Conservation (phyloP, 2,888 invertebrate species). For the Eristalis pertinax region DNA sequence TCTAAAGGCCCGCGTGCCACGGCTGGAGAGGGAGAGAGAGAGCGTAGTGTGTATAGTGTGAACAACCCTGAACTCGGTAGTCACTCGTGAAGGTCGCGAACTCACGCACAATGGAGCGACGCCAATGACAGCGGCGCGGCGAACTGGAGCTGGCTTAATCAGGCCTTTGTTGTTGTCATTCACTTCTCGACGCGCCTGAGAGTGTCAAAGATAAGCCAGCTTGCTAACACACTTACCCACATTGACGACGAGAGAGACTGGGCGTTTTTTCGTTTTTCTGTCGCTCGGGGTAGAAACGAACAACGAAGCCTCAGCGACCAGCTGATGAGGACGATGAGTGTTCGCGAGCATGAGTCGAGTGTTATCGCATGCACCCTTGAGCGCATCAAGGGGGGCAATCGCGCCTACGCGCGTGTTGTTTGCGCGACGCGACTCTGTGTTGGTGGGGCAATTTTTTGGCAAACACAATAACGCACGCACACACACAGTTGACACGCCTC, state of each 20-base stretch:
- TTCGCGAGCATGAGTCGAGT: conserved; percentile 17
- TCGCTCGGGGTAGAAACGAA: conserved; percentile 29
- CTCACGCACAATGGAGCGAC: conserved; percentile 66
- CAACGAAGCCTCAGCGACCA: not conserved
- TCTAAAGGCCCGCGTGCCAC: conserved; percentile 58
- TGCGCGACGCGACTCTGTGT: not conserved
- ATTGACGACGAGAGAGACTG: conserved; percentile 32
- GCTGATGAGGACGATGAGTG: conserved; percentile 36
- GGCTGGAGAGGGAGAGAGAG: not conserved
- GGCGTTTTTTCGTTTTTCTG: not conserved
- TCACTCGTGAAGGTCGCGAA: conserved; percentile 58
- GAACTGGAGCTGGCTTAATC: conserved; percentile 41
- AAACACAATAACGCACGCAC: not conserved
- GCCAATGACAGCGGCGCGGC: conserved; percentile 3
- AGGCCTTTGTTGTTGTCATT: conserved; percentile 40
- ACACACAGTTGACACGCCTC: not conserved
- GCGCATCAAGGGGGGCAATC: conserved; percentile 10
- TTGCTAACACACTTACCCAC: conserved; percentile 70
- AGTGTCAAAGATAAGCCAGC: conserved; percentile 44
- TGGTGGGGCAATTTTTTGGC: conserved; percentile 31
- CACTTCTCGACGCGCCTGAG: conserved; percentile 19
- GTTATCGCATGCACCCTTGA: conserved; percentile 52
- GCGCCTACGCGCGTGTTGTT: conserved; percentile 17
- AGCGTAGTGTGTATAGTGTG: conserved; percentile 59
- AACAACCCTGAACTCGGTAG: conserved; percentile 68